Evolutionary conservation across 2,888 invertebrate species (phyloP).

Genomic region (Heteromyza rotundicornis): DNA sequence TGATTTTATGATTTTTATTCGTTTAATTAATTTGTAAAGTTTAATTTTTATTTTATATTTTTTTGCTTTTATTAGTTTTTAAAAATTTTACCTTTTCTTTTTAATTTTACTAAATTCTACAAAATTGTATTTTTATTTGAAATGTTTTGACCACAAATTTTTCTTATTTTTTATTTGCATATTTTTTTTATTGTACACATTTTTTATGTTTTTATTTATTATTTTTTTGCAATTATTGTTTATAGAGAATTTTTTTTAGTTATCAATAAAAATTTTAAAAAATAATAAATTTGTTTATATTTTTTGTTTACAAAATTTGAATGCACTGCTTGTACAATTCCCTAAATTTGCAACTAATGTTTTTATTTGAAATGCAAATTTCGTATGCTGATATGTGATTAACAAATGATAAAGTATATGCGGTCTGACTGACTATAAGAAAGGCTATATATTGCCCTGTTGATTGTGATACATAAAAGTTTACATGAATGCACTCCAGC

Average conservation of each 20-base stretch:
- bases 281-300: constrained; percentile 22
- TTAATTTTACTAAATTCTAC: no score
- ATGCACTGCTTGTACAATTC: neutral
- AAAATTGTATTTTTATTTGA: no score
- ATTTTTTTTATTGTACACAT: constrained; percentile 29
- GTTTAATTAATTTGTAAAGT: neutral
- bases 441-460: no score
- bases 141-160: constrained; percentile 5
- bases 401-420: neutral
- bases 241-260: constrained; percentile 9
- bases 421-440: neutral
- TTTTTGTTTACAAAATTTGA: constrained; percentile 6
- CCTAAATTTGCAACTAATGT: neutral
- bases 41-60: neutral
- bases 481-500: no score
- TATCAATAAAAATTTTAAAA: neutral
- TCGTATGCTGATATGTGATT: neutral
- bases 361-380: neutral
- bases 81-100: no score
- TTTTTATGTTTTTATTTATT: constrained; percentile 20
- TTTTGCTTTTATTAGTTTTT: no score
- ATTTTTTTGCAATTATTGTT: constrained; percentile 6
- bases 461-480: no score
- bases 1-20: no score
- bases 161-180: constrained; percentile 16